Evolutionary conservation across 2,888 invertebrate genomes (phyloP).

Genomic region (Aspidiotus rigidus): DNA sequence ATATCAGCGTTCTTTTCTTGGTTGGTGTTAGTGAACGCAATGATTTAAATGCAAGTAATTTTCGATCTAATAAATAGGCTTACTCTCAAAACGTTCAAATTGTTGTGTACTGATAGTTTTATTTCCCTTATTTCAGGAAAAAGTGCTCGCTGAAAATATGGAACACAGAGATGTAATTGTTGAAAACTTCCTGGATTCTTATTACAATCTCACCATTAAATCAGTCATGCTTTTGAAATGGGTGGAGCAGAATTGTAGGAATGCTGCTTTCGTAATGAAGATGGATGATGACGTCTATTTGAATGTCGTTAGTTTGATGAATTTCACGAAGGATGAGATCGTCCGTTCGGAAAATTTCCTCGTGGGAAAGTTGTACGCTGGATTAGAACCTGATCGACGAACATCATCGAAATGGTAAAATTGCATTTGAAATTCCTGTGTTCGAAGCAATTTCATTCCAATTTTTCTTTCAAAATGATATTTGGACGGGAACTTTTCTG

Average conservation of each 20-base stretch:
- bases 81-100: constrained; percentile 36
- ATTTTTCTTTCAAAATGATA: too few species aligned
- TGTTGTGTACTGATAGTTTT: background rate
- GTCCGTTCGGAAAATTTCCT: background rate
- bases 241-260: constrained; percentile 58
- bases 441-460: background rate
- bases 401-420: constrained; percentile 61
- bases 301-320: constrained; percentile 59
- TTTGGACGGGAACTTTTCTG: too few species aligned
- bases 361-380: constrained; percentile 14
- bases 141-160: constrained; percentile 57
- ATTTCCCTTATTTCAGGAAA: constrained; percentile 46
- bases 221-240: constrained; percentile 76
- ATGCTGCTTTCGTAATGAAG: constrained; percentile 64
- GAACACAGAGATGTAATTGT: constrained; percentile 69
- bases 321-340: constrained; percentile 42
- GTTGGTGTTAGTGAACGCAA: background rate
- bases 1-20: background rate
- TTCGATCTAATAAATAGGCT: constrained; percentile 49
- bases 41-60: background rate
- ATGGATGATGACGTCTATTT: constrained; percentile 82
- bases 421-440: constrained; percentile 50
- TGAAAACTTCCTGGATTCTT: constrained; percentile 72
- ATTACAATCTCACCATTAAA: constrained; percentile 78
- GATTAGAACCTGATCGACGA: constrained; percentile 4